Evolutionary conservation across 2,888 invertebrate species (phyloP).

Genomic region (Choristoneura rosaceana): DNA sequence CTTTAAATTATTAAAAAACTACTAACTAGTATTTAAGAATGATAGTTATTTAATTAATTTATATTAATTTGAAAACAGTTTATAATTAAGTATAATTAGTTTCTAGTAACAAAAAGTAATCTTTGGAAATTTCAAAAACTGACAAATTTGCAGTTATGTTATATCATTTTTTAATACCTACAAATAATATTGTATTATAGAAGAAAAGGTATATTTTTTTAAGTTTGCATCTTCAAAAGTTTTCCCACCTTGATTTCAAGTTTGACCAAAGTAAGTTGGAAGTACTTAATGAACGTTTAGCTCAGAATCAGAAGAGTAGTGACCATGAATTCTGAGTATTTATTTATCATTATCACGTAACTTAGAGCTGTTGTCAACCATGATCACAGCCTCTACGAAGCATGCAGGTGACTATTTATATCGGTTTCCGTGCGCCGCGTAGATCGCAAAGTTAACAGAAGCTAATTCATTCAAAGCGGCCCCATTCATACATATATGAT

Average conservation of each 20-base stretch:
- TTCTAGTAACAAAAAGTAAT: no score
- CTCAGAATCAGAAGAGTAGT: background rate
- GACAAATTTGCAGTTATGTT: no score
- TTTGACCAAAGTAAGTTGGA: no score
- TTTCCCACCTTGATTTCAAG: no score
- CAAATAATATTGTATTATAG: no score
- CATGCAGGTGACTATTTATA: slow-evolving; percentile 28
- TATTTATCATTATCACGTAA: slow-evolving; percentile 22
- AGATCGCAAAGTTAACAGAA: slow-evolving; percentile 20
- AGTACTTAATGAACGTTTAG: background rate
- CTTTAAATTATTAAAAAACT: no score
- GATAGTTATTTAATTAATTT: no score
- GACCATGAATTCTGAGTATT: background rate
- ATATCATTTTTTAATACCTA: no score
- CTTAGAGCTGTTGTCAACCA: background rate
- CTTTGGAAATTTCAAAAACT: no score
- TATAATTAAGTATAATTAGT: background rate
- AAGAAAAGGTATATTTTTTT: no score
- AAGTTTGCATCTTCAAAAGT: no score
- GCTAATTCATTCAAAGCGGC: slow-evolving; percentile 25
- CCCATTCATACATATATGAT: background rate
- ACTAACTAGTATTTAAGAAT: background rate
- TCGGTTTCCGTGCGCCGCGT: slow-evolving; percentile 21
- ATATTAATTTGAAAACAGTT: background rate
- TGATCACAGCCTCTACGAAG: slow-evolving; percentile 15